Evolutionary conservation across 2,113 vertebrate genomes (phyloP), one percentile per base, ranked within the genome.

Genomic region (Scolopax mira): DNA sequence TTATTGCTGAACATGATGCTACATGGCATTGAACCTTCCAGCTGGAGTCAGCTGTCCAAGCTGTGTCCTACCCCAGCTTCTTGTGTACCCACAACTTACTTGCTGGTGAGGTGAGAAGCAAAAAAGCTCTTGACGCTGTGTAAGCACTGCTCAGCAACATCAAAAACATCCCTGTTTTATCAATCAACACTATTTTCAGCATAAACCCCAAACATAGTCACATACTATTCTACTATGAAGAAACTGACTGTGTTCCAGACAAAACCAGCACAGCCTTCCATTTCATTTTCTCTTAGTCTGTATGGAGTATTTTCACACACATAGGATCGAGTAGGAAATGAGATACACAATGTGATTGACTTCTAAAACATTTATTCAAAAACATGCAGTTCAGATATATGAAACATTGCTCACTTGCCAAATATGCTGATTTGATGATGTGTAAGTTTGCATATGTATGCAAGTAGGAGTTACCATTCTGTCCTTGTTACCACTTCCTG

Each of bases 81-180:
- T 62, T 58, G 31, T 51, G 35, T 10, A 30, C 10, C 4, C 35
- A 5, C 9, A 81, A 8, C 18, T 18, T 70, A 3, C 18, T 57
- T 0, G 1, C 15, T 31, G 10, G 12, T 49, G 35, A 4, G 1
- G 3, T 41, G 25, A 85, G 62, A 52, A n/a, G 10, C 10, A 77
- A 18, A 37, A 65, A 66, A 72, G 8, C 2, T 27, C 10, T 77
- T 82, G 46, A 13, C 7, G 13, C 11, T 27, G 16, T 51, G 7
- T 44, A 44, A 51, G 6, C 10, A 8, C 23, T 37, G 18, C 6
- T 90, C 51, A 60, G 6, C 9, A 19, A 2, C 31, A 67, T 6
- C 1, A 1, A 44, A 82, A 55, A 10, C 13, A 39, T 22, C 15
- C 7, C 19, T 60, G 8, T 10, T 3, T 39, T 72, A 72, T 61